Conservation (phyloP, 2,113 vertebrate species). For the Petaurus breviceps region DNA sequence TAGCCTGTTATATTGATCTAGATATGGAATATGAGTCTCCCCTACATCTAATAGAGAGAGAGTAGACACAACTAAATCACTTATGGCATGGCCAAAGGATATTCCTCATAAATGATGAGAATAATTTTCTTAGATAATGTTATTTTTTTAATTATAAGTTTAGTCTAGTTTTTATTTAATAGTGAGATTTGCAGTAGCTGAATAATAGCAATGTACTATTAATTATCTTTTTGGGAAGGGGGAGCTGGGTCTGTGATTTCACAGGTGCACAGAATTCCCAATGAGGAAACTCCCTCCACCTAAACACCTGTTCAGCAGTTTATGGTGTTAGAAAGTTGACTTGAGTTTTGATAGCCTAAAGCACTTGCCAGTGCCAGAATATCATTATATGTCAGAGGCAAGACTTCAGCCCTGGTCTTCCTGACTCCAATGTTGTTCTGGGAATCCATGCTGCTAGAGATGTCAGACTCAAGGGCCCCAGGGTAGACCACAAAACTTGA, state of each 20-base stretch:
- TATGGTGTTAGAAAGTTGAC: neutral
- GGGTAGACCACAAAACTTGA: neutral
- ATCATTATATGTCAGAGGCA: neutral
- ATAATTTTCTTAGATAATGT: neutral
- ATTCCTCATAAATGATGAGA: neutral
- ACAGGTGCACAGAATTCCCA: neutral
- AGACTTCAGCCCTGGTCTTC: neutral
- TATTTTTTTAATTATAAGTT: neutral
- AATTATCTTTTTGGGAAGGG: neutral
- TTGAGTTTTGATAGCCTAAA: neutral
- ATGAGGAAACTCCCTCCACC: neutral
- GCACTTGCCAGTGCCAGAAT: neutral
- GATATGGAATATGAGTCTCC: neutral
- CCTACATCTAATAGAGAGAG: neutral
- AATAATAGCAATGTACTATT: neutral
- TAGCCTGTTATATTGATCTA: neutral
- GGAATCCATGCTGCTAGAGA: neutral
- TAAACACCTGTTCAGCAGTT: neutral
- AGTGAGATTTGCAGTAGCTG: neutral
- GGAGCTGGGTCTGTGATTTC: neutral
- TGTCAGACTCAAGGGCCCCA: neutral
- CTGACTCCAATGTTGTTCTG: neutral
- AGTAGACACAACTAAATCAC: neutral
- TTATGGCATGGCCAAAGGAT: neutral
- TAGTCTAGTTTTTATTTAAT: neutral